Percentiles rank a stretch among this genome's conserved stretches.
Conservation (phyloP, 2,113 vertebrate species). For the Hydropotes inermis region DNA sequence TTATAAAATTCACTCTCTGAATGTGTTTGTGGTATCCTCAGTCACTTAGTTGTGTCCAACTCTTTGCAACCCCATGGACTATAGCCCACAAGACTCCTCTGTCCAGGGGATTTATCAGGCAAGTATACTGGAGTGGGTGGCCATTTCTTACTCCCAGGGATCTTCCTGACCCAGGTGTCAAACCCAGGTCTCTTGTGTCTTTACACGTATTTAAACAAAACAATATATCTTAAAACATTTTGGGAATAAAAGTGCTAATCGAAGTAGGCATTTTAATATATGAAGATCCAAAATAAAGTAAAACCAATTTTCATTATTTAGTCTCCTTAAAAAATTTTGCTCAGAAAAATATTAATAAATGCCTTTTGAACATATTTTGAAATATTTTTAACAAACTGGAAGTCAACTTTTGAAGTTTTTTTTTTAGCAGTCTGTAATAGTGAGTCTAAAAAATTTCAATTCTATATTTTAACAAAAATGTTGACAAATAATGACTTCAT, state of each 20-base stretch:
- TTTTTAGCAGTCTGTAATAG: background rate
- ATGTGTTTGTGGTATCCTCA: background rate
- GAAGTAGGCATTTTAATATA: background rate
- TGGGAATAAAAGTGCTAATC: background rate
- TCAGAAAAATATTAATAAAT: background rate
- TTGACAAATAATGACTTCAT: background rate
- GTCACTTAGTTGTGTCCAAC: background rate
- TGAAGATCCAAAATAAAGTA: background rate
- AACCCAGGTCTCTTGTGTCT: background rate
- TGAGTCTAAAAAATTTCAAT: background rate
- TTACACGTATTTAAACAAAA: background rate
- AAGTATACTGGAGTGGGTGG: background rate
- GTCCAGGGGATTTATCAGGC: background rate
- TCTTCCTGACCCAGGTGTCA: background rate
- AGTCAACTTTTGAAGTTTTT: background rate
- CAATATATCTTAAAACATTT: background rate
- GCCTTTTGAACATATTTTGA: background rate
- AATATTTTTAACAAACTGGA: background rate
- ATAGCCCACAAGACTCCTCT: background rate
- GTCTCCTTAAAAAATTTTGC: background rate
- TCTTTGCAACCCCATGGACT: background rate
- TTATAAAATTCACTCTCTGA: background rate
- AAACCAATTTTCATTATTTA: background rate
- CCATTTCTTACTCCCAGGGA: background rate
- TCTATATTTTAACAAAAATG: background rate